Evolutionary conservation across 2,888 invertebrate species (phyloP).

Genomic region (Cantharis nigra): DNA sequence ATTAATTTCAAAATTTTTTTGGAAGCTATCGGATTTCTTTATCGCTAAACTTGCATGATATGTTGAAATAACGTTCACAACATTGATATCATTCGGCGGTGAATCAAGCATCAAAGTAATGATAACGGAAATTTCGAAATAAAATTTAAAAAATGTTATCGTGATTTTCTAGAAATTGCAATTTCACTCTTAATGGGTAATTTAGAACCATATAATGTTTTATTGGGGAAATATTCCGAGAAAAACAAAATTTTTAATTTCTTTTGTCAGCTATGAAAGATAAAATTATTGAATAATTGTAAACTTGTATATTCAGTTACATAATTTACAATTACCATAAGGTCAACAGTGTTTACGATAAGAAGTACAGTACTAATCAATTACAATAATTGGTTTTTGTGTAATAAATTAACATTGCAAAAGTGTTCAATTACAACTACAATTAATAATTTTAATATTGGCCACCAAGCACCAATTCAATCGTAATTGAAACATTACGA

Average conservation of each 20-base stretch:
- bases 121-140: neutral
- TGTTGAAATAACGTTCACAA: neutral
- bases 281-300: neutral
- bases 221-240: neutral
- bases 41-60: neutral
- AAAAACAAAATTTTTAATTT: neutral
- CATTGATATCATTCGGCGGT: neutral
- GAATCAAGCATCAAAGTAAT: neutral
- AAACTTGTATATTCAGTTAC: neutral
- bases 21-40: neutral
- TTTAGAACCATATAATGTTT: neutral
- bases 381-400: neutral
- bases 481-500: neutral
- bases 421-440: neutral
- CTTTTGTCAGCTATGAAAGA: neutral
- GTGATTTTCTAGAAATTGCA: neutral
- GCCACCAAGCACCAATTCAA: neutral
- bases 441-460: neutral
- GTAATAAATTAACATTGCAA: neutral
- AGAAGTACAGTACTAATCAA: neutral
- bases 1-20: too few relatives aligned
- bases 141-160: neutral
- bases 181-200: neutral
- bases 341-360: neutral
- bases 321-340: neutral